Percentiles rank a stretch among this genome's conserved stretches.
Conservation (phyloP, 2,113 vertebrate species). For the Nansenia antarctica region DNA sequence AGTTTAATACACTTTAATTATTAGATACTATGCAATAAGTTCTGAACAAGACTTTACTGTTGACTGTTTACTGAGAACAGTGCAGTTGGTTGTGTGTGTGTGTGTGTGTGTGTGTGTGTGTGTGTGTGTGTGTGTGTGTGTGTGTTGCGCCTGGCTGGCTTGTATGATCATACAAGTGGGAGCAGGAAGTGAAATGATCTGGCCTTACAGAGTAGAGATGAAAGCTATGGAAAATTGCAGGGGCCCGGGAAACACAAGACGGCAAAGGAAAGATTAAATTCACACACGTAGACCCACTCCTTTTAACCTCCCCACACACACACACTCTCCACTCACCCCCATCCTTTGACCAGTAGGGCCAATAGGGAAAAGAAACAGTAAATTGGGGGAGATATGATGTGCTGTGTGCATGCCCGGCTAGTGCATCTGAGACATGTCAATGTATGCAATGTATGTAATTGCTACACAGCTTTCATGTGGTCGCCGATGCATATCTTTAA, state of each 20-base stretch:
- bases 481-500: slow-evolving; percentile 15
- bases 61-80: no score
- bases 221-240: slow-evolving; percentile 61
- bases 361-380: slow-evolving; percentile 51
- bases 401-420: slow-evolving; percentile 24
- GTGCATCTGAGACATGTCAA: slow-evolving; percentile 64
- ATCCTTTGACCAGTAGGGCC: slow-evolving; percentile 30
- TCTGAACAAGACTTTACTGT: neutral
- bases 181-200: slow-evolving; percentile 41
- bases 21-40: neutral
- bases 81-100: neutral
- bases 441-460: slow-evolving; percentile 73
- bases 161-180: slow-evolving; percentile 16
- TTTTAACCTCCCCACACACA: no score
- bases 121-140: neutral
- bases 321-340: slow-evolving; percentile 25
- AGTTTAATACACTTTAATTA: neutral
- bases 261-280: slow-evolving; percentile 61
- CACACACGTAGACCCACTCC: slow-evolving; percentile 43
- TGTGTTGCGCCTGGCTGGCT: neutral
- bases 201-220: slow-evolving; percentile 59
- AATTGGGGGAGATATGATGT: slow-evolving; percentile 62
- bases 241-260: slow-evolving; percentile 62
- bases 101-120: neutral
- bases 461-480: slow-evolving; percentile 61